Conservation (phyloP, 2,113 vertebrate species). For the Stercorarius parasiticus region DNA sequence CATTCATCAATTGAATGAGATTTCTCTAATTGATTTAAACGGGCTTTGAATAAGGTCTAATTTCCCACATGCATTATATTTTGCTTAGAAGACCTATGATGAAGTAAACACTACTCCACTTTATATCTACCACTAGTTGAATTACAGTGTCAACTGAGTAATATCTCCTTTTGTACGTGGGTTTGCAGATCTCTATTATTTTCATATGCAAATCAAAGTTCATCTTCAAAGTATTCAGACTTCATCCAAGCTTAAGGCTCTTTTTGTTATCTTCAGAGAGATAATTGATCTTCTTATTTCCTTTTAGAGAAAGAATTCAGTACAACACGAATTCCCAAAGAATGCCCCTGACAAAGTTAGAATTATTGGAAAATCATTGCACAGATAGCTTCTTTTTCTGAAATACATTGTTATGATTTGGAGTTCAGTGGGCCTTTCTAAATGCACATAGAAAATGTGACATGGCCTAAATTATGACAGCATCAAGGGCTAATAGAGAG, state of each 20-base stretch:
- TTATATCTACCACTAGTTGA: neutral
- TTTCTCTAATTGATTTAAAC: neutral
- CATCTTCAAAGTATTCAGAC: neutral
- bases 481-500: neutral
- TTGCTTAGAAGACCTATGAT: neutral
- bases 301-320: neutral
- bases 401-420: neutral
- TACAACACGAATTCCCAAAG: neutral
- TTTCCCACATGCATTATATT: neutral
- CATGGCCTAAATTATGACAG: neutral
- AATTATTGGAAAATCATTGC: conserved; percentile 4
- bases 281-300: conserved; percentile 8
- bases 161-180: neutral
- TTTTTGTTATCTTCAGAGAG: neutral
- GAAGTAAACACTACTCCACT: neutral
- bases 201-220: neutral
- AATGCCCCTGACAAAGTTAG: neutral
- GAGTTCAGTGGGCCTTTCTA: neutral
- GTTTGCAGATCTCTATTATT: neutral
- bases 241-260: neutral
- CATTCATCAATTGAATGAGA: neutral
- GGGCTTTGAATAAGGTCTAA: neutral
- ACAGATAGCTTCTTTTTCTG: neutral
- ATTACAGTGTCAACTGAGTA: neutral
- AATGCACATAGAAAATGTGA: neutral